Base-by-base conservation (phyloP, 2,888 invertebrate genomes). In the Liposcelis brunnea region DNA sequence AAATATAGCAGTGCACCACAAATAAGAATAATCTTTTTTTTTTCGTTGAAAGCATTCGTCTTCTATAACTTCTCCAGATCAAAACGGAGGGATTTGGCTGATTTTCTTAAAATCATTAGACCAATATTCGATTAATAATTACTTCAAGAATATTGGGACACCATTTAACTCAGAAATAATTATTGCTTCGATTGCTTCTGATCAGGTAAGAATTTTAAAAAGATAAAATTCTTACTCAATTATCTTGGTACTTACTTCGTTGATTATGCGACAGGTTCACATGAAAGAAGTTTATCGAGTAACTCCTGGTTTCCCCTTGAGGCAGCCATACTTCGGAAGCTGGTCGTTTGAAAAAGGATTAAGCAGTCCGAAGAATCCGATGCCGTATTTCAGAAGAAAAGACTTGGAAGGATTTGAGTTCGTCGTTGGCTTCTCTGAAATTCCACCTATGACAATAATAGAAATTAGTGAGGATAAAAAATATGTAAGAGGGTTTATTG, bases 221-320 rank as follows among this genome's bases (percentile, higher is more conserved):
- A 26, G 26, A 26, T 8, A 4, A 26, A 26, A 26, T 26, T n/a
- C n/a, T 4, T 26, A 8, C 4, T 26, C 8, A 26, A 26, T 6
- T n/a, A n/a, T n/a, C 8, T 26, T 26, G 4, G 4, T 26, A 8
- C 8, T 26, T 4, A n/a, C n/a, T n/a, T n/a, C n/a, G n/a, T n/a
- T n/a, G n/a, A n/a, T n/a, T n/a, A n/a, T n/a, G n/a, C n/a, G n/a
- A n/a, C 26, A 26, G 26, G 26, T 26, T 26, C 26, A 26, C 8
- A 5, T 40, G 40, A 40, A 40, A 40, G 40, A 40, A 18, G 40
- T 18, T 5, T 40, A 40, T 18, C 7, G 40, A 11, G 16, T 40
- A 6, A 6, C 7, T 6, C 18, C 15, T 6, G 16, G 7, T n/a
- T 19, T 6, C 7, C 40, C 40, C 12, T 11, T 40, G 6, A 3